Evolutionary conservation across 1,140 invertebrate genomes (phyloP), one percentile per base, ranked within the genome.

Genomic region (Limonius californicus): DNA sequence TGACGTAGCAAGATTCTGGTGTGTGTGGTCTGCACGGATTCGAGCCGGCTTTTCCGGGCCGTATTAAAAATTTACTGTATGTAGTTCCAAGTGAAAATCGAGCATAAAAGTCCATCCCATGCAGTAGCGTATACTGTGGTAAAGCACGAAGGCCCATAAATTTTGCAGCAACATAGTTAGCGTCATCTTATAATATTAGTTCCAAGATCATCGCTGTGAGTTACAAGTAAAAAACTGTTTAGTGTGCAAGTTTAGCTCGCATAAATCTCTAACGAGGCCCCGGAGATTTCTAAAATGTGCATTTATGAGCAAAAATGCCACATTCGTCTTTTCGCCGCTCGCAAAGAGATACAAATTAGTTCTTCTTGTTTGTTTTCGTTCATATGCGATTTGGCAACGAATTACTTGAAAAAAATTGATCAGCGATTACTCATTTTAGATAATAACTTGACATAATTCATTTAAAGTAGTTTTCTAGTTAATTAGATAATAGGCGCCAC

Each of bases 121-220:
- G 42, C 42, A 15, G n/a, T 45, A 45, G 16, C 42, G 9, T 4
- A 45, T 45, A n/a, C 14, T 45, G 42, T 45, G n/a, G 42, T 27
- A 45, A 18, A 45, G 42, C 42, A 45, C 42, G 42, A 45, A 45
- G 4, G 12, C 12, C 16, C 42, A 18, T 45, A 45, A 45, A 45
- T 45, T 45, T 4, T 45, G 42, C 42, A 27, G 23, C 42, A 45
- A 45, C 42, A 45, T 45, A 45, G 42, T 45, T 45, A 45, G 42
- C 42, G 42, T 45, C 42, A 45, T 15, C 42, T 45, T 45, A 45
- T 45, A 45, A 45, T 45, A 45, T 45, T 45, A 45, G 42, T 45
- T 45, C 42, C 42, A 45, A 45, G 42, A 45, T 45, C 42, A 45
- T 45, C n/a, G 42, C 42, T 45, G n/a, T 45, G 42, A 45, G 42